These are phyloP conservation scores for Strigamia maritima DNA, from an alignment of 2,888 invertebrate genomes.

Conservation along the genomic window DNA sequence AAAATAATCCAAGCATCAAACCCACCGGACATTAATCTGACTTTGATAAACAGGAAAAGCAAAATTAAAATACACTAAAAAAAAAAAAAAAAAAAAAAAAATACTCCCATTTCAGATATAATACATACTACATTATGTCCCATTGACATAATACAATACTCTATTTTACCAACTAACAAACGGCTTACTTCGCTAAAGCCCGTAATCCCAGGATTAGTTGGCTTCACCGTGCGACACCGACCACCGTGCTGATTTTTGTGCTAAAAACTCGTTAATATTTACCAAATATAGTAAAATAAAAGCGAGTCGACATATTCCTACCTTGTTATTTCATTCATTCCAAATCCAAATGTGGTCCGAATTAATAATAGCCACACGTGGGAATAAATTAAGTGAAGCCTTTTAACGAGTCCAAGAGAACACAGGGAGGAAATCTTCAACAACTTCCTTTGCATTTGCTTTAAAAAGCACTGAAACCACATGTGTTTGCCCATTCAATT, in stretches of 20 bases:
- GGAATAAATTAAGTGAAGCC: background rate
- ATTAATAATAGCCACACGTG: background rate
- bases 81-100: too few relatives aligned
- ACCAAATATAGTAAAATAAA: background rate
- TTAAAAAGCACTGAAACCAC: background rate
- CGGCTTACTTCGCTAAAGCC: too few relatives aligned
- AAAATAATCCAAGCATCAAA: background rate
- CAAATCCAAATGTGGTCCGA: constrained; percentile 11
- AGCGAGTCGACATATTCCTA: background rate
- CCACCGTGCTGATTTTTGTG: background rate
- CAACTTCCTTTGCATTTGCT: constrained; percentile 2
- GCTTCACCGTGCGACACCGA: too few relatives aligned
- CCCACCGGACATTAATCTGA: too few relatives aligned
- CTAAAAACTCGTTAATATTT: too few relatives aligned
- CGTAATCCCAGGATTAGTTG: too few relatives aligned
- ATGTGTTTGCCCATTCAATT: background rate
- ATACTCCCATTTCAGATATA: too few relatives aligned
- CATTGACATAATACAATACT: too few relatives aligned
- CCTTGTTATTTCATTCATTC: background rate
- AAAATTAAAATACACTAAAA: too few relatives aligned
- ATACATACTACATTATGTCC: too few relatives aligned
- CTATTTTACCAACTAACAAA: too few relatives aligned
- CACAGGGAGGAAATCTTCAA: constrained; percentile 11
- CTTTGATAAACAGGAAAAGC: too few relatives aligned
- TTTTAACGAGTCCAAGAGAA: constrained; percentile 5